These are phyloP conservation scores for Ptilonorhynchus violaceus DNA, from an alignment of 2,113 vertebrate species.

Conservation along the genomic window DNA sequence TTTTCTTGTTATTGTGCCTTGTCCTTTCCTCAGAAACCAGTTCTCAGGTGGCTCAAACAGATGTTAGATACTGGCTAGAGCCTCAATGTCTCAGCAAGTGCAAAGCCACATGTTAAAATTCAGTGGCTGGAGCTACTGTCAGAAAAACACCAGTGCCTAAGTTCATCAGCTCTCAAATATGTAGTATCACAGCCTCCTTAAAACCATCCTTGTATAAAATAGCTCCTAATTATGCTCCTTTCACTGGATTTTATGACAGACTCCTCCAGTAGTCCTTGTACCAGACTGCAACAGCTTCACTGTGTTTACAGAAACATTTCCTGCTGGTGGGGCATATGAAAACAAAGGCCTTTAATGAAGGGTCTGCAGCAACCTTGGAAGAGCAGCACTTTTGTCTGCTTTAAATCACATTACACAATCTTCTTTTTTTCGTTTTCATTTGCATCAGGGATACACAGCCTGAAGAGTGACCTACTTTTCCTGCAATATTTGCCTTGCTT, in stretches of 20 bases:
- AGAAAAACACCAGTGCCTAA: neutral
- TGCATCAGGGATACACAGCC: conserved; percentile 39
- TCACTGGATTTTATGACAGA: neutral
- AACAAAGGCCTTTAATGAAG: neutral
- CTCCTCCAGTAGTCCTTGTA: neutral
- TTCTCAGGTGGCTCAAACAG: neutral
- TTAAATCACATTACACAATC: neutral
- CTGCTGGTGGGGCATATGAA: neutral
- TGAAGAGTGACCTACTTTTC: conserved; percentile 70
- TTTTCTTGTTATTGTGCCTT: neutral
- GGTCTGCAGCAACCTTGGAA: neutral
- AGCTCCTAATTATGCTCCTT: neutral
- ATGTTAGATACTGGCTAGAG: neutral
- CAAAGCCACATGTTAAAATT: neutral
- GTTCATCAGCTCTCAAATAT: neutral
- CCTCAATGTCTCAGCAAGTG: neutral
- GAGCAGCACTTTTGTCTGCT: neutral
- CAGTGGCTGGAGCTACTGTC: neutral
- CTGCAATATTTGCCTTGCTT: conserved; percentile 65
- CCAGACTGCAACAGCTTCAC: neutral
- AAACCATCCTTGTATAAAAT: neutral
- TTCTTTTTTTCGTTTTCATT: conserved; percentile 1
- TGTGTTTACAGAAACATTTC: neutral
- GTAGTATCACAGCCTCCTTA: neutral
- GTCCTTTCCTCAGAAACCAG: neutral